phyloP scores from a whole-genome alignment of 92 coral and sea anemone species.

The Parazoanthus darwini region DNA sequence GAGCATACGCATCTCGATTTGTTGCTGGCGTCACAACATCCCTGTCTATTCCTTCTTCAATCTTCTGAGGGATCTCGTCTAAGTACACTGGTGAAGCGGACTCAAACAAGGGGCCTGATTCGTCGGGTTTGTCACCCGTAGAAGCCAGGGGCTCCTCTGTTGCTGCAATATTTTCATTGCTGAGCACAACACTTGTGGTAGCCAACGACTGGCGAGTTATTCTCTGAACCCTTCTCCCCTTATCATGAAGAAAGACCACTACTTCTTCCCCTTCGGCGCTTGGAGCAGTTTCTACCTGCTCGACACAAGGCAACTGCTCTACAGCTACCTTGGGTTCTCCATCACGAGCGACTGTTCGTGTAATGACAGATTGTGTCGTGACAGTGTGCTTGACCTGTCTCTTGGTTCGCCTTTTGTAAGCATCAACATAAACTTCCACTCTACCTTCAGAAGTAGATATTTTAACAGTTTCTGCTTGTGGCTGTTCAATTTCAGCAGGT shows the following conservation, averaged over 20 bases:
- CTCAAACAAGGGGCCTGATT: conserved; percentile 16
- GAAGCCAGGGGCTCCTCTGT: neutral
- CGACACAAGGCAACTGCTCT: conserved; percentile 27
- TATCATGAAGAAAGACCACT: conserved; percentile 19
- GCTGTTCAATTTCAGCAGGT: conserved; percentile 19
- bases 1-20: conserved; percentile 1
- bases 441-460: neutral
- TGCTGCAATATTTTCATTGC: neutral
- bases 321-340: conserved; percentile 11
- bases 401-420: conserved; percentile 42
- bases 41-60: neutral
- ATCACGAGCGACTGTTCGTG: conserved; percentile 2
- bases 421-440: conserved; percentile 52
- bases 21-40: conserved; percentile 36
- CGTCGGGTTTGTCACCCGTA: neutral
- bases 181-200: conserved; percentile 15
- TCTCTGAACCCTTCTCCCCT: conserved; percentile 27
- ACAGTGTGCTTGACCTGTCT: conserved; percentile 54
- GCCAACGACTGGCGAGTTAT: conserved; percentile 25
- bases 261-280: conserved; percentile 22
- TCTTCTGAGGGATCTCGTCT: conserved; percentile 3
- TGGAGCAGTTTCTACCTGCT: conserved; percentile 19
- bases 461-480: neutral
- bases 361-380: conserved; percentile 43
- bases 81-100: conserved; percentile 31